Percentiles rank a stretch among this genome's conserved stretches.
Evolutionary conservation across 2,797 vertebrate genomes (phyloP).

Genomic region (Enteromius thamalakanensis): DNA sequence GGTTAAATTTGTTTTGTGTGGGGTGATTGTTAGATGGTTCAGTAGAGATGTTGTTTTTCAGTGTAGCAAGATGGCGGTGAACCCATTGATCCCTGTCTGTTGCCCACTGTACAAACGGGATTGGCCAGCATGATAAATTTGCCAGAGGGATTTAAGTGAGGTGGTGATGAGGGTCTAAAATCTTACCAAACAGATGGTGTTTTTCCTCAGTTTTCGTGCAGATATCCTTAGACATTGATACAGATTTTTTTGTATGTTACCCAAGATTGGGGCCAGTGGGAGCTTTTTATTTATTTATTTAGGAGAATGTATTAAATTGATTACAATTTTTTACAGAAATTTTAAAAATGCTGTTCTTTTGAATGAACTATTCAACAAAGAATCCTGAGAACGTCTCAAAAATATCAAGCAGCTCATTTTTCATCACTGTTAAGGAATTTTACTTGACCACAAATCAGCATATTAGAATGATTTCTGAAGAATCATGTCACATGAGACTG

Average conservation of each 20-base stretch:
- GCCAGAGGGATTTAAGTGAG: conserved; percentile 69
- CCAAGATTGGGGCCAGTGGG: not conserved
- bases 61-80: conserved; percentile 22
- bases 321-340: not conserved
- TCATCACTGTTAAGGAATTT: not conserved
- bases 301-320: too few species aligned
- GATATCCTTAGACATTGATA: not conserved
- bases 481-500: not conserved
- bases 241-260: not conserved
- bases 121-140: conserved; percentile 66
- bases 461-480: not conserved
- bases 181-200: conserved; percentile 51
- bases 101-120: conserved; percentile 65
- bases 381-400: not conserved
- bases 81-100: conserved; percentile 3
- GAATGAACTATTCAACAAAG: not conserved
- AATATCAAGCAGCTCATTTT: not conserved
- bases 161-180: conserved; percentile 53
- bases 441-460: not conserved
- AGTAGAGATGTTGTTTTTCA: conserved; percentile 8
- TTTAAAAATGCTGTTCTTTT: not conserved
- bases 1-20: conserved; percentile 7
- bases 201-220: conserved; percentile 43
- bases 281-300: not conserved
- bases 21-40: not conserved